Evolutionary conservation across 2,113 vertebrate genomes (phyloP).

Genomic region (Anolis sagrei): DNA sequence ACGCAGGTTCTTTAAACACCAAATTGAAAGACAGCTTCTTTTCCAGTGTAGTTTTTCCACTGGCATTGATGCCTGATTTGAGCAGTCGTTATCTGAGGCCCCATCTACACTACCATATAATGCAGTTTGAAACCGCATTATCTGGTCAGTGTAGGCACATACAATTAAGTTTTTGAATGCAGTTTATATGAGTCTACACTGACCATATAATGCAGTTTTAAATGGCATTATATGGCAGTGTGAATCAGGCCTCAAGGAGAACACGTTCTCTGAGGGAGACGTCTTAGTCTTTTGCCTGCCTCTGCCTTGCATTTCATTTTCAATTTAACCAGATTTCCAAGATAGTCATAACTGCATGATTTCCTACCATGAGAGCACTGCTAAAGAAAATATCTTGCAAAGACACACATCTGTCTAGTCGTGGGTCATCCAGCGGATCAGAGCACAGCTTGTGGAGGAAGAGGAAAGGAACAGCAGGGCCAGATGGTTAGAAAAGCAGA

Average conservation of each 20-base stretch:
- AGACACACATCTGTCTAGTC: accelerated
- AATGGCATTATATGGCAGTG: no score
- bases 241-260: not conserved
- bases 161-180: not conserved
- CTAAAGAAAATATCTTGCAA: not conserved
- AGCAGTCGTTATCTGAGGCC: not conserved
- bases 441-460: accelerated
- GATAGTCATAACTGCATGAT: not conserved
- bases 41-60: not conserved
- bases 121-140: no score
- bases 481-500: conserved; percentile 53
- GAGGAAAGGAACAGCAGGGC: conserved; percentile 38
- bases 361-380: conserved; percentile 7
- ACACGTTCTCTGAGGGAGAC: not conserved
- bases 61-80: not conserved
- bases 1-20: not conserved
- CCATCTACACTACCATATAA: no score
- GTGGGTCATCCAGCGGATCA: accelerated
- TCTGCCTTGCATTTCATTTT: not conserved
- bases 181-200: no score
- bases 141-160: not conserved
- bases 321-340: not conserved
- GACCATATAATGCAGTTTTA: no score
- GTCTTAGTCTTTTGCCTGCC: not conserved
- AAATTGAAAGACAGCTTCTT: not conserved